phyloP scores from a whole-genome alignment of 2,113 vertebrate species.

The Piliocolobus tephrosceles region DNA sequence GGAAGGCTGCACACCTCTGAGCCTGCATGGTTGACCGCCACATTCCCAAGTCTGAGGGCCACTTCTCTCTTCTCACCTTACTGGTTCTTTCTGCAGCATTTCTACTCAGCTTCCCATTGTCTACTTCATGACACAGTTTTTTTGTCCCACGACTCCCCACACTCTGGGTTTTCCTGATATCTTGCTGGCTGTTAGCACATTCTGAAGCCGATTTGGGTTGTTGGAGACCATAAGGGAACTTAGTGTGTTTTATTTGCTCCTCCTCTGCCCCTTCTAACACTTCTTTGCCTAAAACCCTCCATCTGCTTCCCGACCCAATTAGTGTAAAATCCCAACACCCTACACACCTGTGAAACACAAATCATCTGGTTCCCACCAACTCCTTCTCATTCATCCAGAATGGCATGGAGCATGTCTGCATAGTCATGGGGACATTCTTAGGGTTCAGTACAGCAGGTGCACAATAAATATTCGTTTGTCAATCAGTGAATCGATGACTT shows the following conservation, averaged over 20 bases:
- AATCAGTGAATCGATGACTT: not conserved
- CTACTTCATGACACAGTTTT: not conserved
- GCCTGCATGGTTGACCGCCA: not conserved
- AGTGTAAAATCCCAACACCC: not conserved
- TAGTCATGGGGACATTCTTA: not conserved
- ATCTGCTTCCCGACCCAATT: not conserved
- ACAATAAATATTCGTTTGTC: not conserved
- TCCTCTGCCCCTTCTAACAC: not conserved
- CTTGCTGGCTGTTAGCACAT: not conserved
- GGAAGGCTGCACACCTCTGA: not conserved
- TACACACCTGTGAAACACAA: not conserved
- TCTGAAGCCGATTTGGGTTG: not conserved
- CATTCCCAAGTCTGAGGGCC: not conserved
- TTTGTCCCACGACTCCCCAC: not conserved
- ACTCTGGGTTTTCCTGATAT: not conserved
- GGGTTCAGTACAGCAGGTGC: no score
- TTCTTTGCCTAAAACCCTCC: not conserved
- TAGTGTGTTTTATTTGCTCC: not conserved
- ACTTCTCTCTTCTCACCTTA: not conserved
- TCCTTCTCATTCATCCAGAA: not conserved
- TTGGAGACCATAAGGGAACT: not conserved
- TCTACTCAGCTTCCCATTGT: not conserved
- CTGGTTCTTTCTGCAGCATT: not conserved
- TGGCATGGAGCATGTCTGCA: not conserved
- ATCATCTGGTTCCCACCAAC: not conserved